These are phyloP conservation scores for Bombyx mori DNA, from an alignment of 1,140 invertebrate species.

Conservation along the genomic window ASM3026992v2 NC_085124.1:5116001-5116500, in stretches of 20 bases:
- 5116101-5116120: not conserved
- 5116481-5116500: too few relatives aligned
- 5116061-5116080: conserved; percentile 13
- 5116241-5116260: conserved; percentile 3
- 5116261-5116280: too few relatives aligned
- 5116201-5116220: conserved; percentile 16
- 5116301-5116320: too few relatives aligned
- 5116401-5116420: too few relatives aligned
- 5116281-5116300: too few relatives aligned
- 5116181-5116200: conserved; percentile 43
- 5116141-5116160: conserved; percentile 53
- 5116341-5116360: too few relatives aligned
- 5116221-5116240: conserved; percentile 7
- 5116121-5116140: conserved; percentile 12
- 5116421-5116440: too few relatives aligned
- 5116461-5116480: too few relatives aligned
- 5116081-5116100: conserved; percentile 18
- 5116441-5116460: too few relatives aligned
- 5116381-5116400: too few relatives aligned
- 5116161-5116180: conserved; percentile 54
- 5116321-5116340: too few relatives aligned
- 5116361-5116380: too few relatives aligned
- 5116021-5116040: conserved; percentile 40
- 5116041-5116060: conserved; percentile 1
- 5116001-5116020: conserved; percentile 52